Conservation (phyloP, 1,140 invertebrate genomes). For the Zaprionus vittiger region DNA sequence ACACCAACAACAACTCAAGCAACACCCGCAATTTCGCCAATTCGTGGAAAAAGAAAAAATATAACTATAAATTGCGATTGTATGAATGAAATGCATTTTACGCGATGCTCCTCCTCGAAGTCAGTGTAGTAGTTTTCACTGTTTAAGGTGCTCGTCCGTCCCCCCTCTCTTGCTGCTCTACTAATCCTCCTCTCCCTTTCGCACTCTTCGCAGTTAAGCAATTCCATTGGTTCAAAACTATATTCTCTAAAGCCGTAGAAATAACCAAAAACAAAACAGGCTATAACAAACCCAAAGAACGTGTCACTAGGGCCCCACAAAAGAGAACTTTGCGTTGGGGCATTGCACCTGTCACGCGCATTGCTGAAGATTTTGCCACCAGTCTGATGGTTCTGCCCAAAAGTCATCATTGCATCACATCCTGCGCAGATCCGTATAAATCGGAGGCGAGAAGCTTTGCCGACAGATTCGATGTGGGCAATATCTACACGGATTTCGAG, state of each 20-base stretch:
- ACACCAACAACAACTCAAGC: slow-evolving; percentile 22
- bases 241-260: neutral
- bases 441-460: slow-evolving; percentile 86
- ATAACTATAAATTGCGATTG: slow-evolving; percentile 46
- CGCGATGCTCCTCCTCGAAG: slow-evolving; percentile 45
- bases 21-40: slow-evolving; percentile 81
- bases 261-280: neutral
- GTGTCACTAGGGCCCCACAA: neutral
- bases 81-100: slow-evolving; percentile 81
- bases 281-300: neutral
- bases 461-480: slow-evolving; percentile 87
- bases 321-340: slow-evolving; percentile 56
- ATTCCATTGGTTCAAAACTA: neutral
- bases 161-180: neutral
- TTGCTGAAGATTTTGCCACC: slow-evolving; percentile 63
- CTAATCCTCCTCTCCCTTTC: slow-evolving; percentile 27
- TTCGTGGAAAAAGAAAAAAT: slow-evolving; percentile 71
- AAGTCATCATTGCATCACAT: slow-evolving; percentile 42
- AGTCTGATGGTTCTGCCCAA: slow-evolving; percentile 56
- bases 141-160: neutral
- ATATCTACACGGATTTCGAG: slow-evolving; percentile 90
- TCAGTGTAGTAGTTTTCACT: slow-evolving; percentile 52
- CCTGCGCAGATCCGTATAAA: slow-evolving; percentile 52
- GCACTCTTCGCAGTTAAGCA: neutral
- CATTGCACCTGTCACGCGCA: slow-evolving; percentile 59